Base-by-base conservation (phyloP, 2,113 vertebrate species). In the Trinectes maculatus region DNA sequence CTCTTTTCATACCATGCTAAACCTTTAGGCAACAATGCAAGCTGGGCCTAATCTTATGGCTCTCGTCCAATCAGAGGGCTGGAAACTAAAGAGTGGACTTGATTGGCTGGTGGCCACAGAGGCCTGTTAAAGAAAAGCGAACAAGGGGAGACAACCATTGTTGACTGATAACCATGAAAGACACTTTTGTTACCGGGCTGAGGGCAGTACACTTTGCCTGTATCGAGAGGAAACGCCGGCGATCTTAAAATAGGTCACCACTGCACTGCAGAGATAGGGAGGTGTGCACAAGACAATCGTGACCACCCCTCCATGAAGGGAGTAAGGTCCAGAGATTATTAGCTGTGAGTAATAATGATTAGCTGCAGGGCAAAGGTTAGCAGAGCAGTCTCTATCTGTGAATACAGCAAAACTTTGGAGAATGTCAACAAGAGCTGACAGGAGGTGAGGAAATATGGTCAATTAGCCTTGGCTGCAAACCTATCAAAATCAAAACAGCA, bases 91-190 rank as follows among this genome's bases (percentile, higher is more conserved):
- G 78, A 85, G 79, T 69, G 87, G 71, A 80, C 78, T 73, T 88
- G 87, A 90, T 88, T 88, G 87, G 87, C 85, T 6, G 44, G 62
- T 84, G 71, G 85, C 72, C 84, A 85, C 77, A 81, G 85, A 83
- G 86, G 87, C 82, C 87, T 85, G 85, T 79, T 74, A 80, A 85
- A 87, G 87, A 85, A 85, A 89, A 61, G 75, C 86, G 84, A 86
- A 89, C 85, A 88, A 83, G 87, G 83, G 80, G 77, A 86, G 86
- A 87, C 87, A 86, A 67, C 85, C 80, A 87, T 91, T 91, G 87
- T 89, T 78, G 84, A 87, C 79, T 89, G 88, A 91, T 90, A 85
- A 89, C 82, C 87, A 87, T 90, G 88, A 86, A 89, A 89, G 84
- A 89, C 85, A 89, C 86, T 87, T 89, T 91, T 91, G 85, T 90